These are phyloP conservation scores for Amphilophus citrinellus DNA, from an alignment of 2,113 vertebrate species.

Conservation along the genomic window DNA sequence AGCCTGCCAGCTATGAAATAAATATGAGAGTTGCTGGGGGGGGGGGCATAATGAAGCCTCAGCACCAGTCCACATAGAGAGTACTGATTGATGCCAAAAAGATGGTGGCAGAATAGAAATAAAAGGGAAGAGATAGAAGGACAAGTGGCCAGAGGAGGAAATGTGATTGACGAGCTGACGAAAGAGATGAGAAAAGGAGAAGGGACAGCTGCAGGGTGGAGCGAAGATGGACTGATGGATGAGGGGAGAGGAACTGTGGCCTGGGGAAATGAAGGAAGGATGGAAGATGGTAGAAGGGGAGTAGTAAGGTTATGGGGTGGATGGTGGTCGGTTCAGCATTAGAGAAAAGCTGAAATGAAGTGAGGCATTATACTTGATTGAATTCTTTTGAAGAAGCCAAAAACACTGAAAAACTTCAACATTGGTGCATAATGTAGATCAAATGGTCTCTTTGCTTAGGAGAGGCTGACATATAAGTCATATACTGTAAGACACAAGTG, in stretches of 20 bases:
- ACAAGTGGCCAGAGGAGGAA: conserved; percentile 9
- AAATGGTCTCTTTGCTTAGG: no score
- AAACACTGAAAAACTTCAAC: neutral
- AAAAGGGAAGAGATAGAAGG: neutral
- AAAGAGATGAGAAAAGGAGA: neutral
- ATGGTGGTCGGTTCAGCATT: neutral
- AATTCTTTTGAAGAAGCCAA: neutral
- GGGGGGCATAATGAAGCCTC: conserved; percentile 63
- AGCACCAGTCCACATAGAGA: conserved; percentile 29
- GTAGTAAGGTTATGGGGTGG: neutral
- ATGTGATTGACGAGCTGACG: conserved; percentile 10
- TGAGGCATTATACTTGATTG: neutral
- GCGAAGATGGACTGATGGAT: neutral
- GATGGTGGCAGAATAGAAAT: conserved; percentile 10
- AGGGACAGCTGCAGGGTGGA: conserved; percentile 1
- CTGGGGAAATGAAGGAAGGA: neutral
- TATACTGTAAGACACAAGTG: no score
- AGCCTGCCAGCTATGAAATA: conserved; percentile 75
- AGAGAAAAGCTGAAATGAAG: neutral
- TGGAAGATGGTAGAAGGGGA: neutral
- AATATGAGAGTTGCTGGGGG: conserved; percentile 67
- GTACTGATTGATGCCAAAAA: conserved; percentile 35
- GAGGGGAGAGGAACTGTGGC: neutral
- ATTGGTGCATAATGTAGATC: neutral
- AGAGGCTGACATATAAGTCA: no score